A percentile compares a stretch with the other conserved stretches of the same genome.
phyloP scores from a whole-genome alignment of 2,113 vertebrate genomes.

The Rissa tridactyla region DNA sequence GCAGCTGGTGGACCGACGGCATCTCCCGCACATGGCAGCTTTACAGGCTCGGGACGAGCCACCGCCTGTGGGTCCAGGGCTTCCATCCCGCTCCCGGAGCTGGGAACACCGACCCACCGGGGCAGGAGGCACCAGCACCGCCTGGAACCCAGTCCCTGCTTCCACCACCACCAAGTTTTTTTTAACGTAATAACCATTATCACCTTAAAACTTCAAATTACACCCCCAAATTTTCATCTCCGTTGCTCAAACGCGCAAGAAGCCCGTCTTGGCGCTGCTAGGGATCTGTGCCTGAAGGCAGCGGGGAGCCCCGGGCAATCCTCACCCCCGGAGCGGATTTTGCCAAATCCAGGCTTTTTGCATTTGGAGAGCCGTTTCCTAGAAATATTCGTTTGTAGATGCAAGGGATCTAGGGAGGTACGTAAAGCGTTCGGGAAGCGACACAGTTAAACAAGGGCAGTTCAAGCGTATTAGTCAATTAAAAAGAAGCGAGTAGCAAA shows the following conservation, averaged over 20 bases:
- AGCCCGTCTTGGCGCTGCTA: background rate
- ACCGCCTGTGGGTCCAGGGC: too few relatives aligned
- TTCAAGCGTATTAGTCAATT: background rate
- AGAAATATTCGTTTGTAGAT: fast-evolving
- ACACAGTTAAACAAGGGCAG: fast-evolving
- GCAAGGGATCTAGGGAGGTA: background rate
- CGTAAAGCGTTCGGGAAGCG: background rate
- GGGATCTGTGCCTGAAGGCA: background rate
- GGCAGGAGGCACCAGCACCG: background rate
- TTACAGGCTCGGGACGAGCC: background rate
- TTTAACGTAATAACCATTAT: background rate
- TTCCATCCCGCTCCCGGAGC: background rate
- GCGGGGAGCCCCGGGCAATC: background rate
- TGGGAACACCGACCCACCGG: too few relatives aligned
- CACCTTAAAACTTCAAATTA: background rate
- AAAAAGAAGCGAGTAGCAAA: background rate
- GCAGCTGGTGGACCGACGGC: background rate
- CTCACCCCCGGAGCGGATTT: background rate
- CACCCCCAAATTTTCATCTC: fast-evolving
- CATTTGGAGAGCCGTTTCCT: background rate
- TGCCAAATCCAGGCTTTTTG: background rate
- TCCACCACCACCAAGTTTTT: background rate
- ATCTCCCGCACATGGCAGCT: background rate
- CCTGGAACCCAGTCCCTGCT: background rate
- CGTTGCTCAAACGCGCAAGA: fast-evolving